Evolutionary conservation across 2,888 invertebrate genomes (phyloP).

Genomic region (Heliconius sara): DNA sequence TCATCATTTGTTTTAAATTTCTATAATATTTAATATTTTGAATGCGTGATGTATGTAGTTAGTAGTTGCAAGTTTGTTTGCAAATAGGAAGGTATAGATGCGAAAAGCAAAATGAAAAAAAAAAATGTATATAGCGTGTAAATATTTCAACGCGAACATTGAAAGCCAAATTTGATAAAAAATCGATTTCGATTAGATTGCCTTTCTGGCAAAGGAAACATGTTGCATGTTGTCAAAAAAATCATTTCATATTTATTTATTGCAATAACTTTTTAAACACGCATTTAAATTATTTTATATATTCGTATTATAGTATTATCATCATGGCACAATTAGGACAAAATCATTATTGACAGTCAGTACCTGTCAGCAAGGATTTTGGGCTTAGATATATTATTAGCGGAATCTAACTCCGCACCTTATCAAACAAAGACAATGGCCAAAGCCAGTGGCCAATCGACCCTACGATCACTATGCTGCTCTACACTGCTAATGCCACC

Average conservation of each 20-base stretch:
- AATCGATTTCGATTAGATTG: background rate
- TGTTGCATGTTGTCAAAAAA: background rate
- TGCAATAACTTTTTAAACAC: background rate
- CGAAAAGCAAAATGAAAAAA: background rate
- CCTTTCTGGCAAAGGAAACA: background rate
- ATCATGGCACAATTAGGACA: background rate
- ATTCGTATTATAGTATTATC: background rate
- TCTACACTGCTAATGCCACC: too few species aligned
- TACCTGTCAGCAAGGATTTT: background rate
- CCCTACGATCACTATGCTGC: background rate
- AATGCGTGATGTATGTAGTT: too few species aligned
- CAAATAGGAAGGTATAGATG: background rate
- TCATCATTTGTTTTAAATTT: too few species aligned
- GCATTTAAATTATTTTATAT: background rate
- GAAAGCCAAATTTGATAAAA: background rate
- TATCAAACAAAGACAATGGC: background rate
- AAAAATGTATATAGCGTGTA: background rate
- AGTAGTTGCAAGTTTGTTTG: background rate
- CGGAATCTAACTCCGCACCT: too few species aligned
- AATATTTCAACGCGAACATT: slow-evolving; percentile 6
- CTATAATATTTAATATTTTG: too few species aligned
- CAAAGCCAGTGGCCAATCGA: background rate
- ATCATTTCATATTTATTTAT: background rate
- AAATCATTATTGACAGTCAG: too few species aligned
- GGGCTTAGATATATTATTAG: background rate